Evolutionary conservation across 2,113 vertebrate genomes (phyloP).

Genomic region (Aramus guarauna): DNA sequence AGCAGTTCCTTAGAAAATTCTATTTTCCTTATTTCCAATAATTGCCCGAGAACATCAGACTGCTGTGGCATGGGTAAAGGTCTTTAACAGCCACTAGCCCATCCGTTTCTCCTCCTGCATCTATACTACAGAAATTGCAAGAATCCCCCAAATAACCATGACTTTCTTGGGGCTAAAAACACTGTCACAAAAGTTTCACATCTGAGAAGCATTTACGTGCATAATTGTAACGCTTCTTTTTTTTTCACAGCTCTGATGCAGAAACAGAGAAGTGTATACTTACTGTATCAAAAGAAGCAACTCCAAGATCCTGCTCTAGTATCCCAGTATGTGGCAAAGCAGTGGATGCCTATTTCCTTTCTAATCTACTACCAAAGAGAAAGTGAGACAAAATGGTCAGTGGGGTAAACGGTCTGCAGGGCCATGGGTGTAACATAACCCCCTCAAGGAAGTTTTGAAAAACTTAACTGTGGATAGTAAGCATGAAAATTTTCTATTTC

Average conservation of each 20-base stretch:
- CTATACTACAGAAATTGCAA: not conserved
- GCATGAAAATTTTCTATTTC: not conserved
- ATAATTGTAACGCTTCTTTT: not conserved
- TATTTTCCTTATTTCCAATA: not conserved
- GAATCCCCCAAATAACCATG: not conserved
- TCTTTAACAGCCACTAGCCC: not conserved
- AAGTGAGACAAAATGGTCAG: not conserved
- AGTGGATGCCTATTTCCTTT: not conserved
- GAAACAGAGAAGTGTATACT: not conserved
- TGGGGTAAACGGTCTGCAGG: not conserved
- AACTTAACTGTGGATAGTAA: not conserved
- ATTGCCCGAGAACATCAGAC: not conserved
- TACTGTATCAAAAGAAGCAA: not conserved
- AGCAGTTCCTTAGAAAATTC: not conserved
- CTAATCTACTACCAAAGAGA: not conserved
- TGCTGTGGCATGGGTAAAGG: not conserved
- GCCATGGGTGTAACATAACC: not conserved
- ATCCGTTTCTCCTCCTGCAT: not conserved
- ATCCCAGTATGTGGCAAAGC: not conserved
- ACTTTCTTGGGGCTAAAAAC: not conserved
- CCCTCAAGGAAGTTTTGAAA: not conserved
- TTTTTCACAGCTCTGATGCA: not conserved
- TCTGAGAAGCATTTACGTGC: not conserved
- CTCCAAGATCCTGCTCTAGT: not conserved
- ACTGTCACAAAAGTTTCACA: not conserved